phyloP scores from a whole-genome alignment of 2,113 vertebrate genomes.

The Apteryx owenii region DNA sequence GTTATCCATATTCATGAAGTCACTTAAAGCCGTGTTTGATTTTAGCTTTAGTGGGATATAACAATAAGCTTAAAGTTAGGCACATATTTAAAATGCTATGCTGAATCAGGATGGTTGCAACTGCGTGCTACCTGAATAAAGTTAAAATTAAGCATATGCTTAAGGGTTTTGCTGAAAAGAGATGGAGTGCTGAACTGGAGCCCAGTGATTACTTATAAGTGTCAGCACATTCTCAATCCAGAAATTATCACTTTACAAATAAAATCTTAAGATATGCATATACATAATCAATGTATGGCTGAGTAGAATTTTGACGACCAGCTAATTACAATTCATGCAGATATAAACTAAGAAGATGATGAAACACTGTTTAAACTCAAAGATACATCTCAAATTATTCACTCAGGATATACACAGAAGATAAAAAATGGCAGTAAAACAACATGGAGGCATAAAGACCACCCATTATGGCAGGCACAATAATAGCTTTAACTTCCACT shows the following conservation, averaged over 20 bases:
- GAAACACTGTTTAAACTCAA: neutral
- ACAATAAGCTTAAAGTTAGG: constrained; percentile 47
- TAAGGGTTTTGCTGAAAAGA: constrained; percentile 60
- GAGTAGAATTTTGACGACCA: constrained; percentile 63
- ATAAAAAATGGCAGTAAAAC: neutral
- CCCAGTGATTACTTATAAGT: constrained; percentile 62
- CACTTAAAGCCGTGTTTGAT: constrained; percentile 38
- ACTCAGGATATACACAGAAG: neutral
- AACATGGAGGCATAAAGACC: neutral
- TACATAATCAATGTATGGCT: constrained; percentile 56
- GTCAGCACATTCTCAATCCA: constrained; percentile 61
- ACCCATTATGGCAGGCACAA: neutral
- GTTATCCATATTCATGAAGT: constrained; percentile 39
- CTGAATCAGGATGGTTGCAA: constrained; percentile 28
- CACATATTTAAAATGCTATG: constrained; percentile 29
- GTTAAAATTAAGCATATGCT: constrained; percentile 55
- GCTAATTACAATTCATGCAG: constrained; percentile 28
- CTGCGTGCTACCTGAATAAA: constrained; percentile 47
- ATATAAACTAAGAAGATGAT: neutral
- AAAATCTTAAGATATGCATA: constrained; percentile 51
- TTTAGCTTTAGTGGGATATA: constrained; percentile 42
- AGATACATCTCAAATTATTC: neutral
- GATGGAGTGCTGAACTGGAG: constrained; percentile 50
- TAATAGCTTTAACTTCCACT: neutral
- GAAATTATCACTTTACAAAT: constrained; percentile 68